Evolutionary conservation across 2,797 vertebrate genomes (phyloP).

Genomic region (Arrhamphus sclerolepis): DNA sequence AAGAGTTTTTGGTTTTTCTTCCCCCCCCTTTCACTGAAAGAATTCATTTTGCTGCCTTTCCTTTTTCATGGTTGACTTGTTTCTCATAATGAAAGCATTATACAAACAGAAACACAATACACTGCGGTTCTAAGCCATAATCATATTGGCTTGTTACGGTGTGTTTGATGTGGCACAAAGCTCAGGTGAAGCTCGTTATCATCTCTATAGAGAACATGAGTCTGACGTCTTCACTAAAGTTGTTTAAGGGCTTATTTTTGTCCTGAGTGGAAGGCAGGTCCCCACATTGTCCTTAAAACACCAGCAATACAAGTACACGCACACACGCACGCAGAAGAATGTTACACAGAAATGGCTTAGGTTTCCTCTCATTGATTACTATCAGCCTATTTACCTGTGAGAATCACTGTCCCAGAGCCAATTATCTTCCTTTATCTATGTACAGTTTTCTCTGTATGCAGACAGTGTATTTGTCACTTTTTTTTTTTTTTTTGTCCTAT

Average conservation of each 20-base stretch:
- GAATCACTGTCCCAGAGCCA: conserved; percentile 65
- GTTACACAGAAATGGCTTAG: conserved; percentile 31
- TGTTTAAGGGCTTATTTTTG: not conserved
- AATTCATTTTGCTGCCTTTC: conserved; percentile 24
- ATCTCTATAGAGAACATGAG: not conserved
- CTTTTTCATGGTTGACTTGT: conserved; percentile 26
- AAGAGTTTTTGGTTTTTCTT: conserved; percentile 29
- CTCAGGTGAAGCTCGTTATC: conserved; percentile 10
- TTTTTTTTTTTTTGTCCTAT: conserved; percentile 7
- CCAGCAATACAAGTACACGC: not conserved
- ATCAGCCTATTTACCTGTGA: conserved; percentile 68
- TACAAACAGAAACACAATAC: conserved; percentile 29
- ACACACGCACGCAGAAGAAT: conserved; percentile 24
- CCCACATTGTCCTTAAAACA: conserved; percentile 1
- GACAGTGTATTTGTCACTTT: conserved; percentile 21
- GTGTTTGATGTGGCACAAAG: conserved; percentile 56
- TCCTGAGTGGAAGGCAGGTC: not conserved
- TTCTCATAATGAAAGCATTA: conserved; percentile 54
- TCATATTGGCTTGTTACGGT: conserved; percentile 52
- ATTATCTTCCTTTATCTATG: conserved; percentile 66
- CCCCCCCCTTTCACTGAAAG: not conserved
- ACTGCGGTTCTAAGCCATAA: conserved; percentile 43
- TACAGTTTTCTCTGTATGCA: conserved; percentile 40
- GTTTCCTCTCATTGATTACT: conserved; percentile 59
- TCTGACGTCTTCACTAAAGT: not conserved